phyloP scores from a whole-genome alignment of 2,888 invertebrate genomes.

The Lepidochitona cinerea region DNA sequence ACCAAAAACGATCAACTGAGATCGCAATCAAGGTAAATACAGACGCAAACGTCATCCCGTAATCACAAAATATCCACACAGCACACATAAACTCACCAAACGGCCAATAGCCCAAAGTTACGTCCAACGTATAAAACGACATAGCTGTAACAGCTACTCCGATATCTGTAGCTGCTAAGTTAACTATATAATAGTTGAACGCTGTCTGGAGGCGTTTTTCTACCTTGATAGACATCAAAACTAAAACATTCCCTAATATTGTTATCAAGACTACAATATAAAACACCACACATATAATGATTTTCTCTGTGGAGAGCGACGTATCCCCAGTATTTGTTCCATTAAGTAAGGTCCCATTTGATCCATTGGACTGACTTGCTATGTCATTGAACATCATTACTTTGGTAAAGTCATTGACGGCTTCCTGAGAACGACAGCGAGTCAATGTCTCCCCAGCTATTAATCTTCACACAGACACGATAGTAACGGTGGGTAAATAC shows the following conservation, averaged over 20 bases:
- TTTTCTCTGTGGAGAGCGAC: background rate
- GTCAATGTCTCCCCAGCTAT: too few relatives aligned
- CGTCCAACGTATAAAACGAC: conserved; percentile 63
- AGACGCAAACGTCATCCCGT: conserved; percentile 69
- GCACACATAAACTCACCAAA: conserved; percentile 64
- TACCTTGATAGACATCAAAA: conserved; percentile 57
- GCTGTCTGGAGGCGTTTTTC: conserved; percentile 64
- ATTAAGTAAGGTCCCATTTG: too few relatives aligned
- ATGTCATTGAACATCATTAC: too few relatives aligned
- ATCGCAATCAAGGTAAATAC: conserved; percentile 68
- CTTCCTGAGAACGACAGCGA: too few relatives aligned
- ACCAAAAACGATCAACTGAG: conserved; percentile 61
- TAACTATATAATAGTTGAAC: conserved; percentile 60
- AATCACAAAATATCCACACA: conserved; percentile 69
- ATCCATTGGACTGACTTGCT: too few relatives aligned
- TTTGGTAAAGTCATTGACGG: too few relatives aligned
- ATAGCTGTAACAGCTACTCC: conserved; percentile 65
- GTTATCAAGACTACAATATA: conserved; percentile 48
- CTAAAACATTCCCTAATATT: conserved; percentile 62
- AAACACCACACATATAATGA: conserved; percentile 40
- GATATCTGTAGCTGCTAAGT: conserved; percentile 60
- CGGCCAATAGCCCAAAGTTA: conserved; percentile 66
- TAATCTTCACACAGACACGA: too few relatives aligned
- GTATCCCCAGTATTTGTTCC: too few relatives aligned
- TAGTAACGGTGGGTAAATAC: too few relatives aligned